Evolutionary conservation across 2,113 vertebrate species (phyloP).

Genomic region (Procavia capensis): DNA sequence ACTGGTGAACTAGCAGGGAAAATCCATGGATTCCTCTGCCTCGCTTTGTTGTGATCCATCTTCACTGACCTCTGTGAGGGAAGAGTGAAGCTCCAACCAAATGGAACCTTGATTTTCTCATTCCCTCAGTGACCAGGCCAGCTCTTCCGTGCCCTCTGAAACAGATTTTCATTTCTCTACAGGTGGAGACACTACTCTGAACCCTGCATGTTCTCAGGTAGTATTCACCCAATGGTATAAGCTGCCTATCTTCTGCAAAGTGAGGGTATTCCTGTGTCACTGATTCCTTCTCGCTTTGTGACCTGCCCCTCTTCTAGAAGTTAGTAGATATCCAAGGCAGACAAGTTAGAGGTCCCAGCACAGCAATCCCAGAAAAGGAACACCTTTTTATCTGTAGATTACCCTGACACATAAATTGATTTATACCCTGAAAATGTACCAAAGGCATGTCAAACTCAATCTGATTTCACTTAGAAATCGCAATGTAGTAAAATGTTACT

Average conservation of each 20-base stretch:
- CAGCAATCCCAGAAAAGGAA: background rate
- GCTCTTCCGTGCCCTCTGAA: background rate
- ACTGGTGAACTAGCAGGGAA: background rate
- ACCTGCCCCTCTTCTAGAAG: background rate
- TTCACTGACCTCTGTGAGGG: slow-evolving; percentile 29
- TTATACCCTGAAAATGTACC: background rate
- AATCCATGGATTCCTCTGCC: background rate
- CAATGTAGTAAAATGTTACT: background rate
- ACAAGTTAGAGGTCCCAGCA: background rate
- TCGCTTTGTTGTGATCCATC: slow-evolving; percentile 43
- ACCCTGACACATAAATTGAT: background rate
- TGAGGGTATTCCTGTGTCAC: background rate
- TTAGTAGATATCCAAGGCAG: background rate
- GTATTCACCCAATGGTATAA: background rate
- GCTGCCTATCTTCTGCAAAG: background rate
- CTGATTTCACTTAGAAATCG: background rate
- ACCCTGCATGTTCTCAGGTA: background rate
- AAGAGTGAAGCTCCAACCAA: slow-evolving; percentile 56
- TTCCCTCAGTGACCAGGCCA: slow-evolving; percentile 47
- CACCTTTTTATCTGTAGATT: background rate
- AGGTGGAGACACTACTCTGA: background rate
- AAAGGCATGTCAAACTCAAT: background rate
- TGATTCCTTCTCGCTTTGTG: background rate
- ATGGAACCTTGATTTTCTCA: slow-evolving; percentile 65
- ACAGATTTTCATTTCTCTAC: slow-evolving; percentile 41